Percentiles rank a stretch among this genome's conserved stretches.
Conservation (phyloP, 1,140 invertebrate species). For the Papilio machaon region DNA sequence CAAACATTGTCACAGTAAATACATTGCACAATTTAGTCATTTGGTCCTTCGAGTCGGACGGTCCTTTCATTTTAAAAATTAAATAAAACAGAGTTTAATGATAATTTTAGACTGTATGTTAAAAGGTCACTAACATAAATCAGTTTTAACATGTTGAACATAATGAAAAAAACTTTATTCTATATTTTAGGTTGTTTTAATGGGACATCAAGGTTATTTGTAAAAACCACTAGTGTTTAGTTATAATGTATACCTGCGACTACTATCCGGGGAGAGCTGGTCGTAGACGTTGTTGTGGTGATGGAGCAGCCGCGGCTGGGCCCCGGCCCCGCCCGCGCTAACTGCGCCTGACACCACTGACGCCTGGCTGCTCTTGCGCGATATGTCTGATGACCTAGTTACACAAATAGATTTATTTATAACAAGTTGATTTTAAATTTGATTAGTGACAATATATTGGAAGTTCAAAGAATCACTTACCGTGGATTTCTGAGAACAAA, state of each 20-base stretch:
- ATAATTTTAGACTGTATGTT: too few species aligned
- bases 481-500: too few species aligned
- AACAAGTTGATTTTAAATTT: too few species aligned
- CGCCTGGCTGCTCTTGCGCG: conserved; percentile 90
- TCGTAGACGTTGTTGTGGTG: conserved; percentile 88
- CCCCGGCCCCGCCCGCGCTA: conserved; percentile 58
- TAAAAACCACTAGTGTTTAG: not conserved
- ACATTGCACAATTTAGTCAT: not conserved
- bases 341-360: conserved; percentile 82
- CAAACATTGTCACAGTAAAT: conserved; percentile 40
- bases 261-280: conserved; percentile 93
- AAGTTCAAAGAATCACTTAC: too few species aligned
- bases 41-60: not conserved
- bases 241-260: conserved; percentile 81
- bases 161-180: too few species aligned
- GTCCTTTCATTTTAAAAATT: too few species aligned
- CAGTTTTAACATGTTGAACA: too few species aligned
- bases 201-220: too few species aligned
- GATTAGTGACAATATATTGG: too few species aligned
- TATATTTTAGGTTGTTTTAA: too few species aligned
- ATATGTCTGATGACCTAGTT: conserved; percentile 78
- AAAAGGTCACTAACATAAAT: too few species aligned
- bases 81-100: too few species aligned
- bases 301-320: conserved; percentile 56
- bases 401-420: conserved; percentile 49